Evolutionary conservation across 2,888 invertebrate genomes (phyloP), one percentile per base, ranked within the genome.

Genomic region (Lasius platythorax): DNA sequence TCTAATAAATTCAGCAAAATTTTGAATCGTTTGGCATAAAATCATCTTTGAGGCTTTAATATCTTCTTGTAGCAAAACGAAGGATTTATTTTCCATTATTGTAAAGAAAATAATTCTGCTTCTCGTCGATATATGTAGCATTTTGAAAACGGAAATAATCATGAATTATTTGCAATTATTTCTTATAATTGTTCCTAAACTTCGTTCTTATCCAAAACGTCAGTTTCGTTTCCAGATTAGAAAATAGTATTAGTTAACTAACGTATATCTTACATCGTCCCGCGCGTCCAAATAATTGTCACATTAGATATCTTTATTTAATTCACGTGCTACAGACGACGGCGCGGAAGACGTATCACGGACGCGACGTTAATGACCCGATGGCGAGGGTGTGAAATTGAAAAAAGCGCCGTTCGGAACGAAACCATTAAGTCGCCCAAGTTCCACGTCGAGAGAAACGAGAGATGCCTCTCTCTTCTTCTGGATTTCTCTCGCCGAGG

Each of bases 371-470:
- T 87, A 89, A 89, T 76, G 83, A 88, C 84, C 43, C 76, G 79
- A 61, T 12, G 61, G 46, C 81, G 81, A 82, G 74, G 81, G 79
- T 79, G 86, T 37, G 86, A 89, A 78, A 87, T 88, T 84, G 88
- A 87, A 82, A 86, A 89, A 82, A 66, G 50, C 61, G 74, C 11
- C 79, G 40, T 64, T 75, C 33, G 75, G 85, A 73, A 67, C 81
- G 82, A 72, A 67, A 82, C 83, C 87, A 87, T 89, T 90, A 90
- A 89, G 87, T 82, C 90, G 76, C 50, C 76, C 56, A 85, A 83
- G 76, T 86, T 87, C 50, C 74, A 46, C 43, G 43, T 2, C 8
- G n/a, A n/a, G 53, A n/a, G 53, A n/a, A 18, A 18, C 12, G 46
- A 50, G 76, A 66, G 68, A 53, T 50, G 40, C 67, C 30, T 61